Evolutionary conservation across 30 jellyfish, hydroid and myxozoan species (phyloP).

Genomic region (Turritopsis rubra): DNA sequence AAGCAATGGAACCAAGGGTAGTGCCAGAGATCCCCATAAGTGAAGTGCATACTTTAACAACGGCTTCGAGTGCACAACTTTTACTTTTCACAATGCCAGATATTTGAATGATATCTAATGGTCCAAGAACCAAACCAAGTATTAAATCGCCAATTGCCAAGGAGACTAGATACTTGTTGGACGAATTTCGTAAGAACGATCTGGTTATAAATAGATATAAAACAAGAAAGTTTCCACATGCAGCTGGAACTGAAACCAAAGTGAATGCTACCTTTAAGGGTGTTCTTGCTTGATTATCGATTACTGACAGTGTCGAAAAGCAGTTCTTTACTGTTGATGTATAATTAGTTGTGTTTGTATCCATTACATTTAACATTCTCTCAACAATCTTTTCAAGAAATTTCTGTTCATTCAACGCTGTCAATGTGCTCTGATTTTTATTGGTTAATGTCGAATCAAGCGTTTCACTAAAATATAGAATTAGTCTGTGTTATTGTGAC

Average conservation of each 20-base stretch:
- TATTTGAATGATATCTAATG: not conserved
- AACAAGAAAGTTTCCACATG: not conserved
- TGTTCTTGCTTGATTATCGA: not conserved
- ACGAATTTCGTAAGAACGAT: not conserved
- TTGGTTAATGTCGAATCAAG: too few relatives aligned
- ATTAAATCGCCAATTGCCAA: conserved; percentile 4
- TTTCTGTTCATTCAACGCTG: too few relatives aligned
- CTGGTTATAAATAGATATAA: not conserved
- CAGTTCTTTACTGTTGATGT: too few relatives aligned
- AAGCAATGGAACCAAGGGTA: conserved; percentile 6
- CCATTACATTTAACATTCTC: too few relatives aligned
- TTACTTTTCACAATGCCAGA: not conserved
- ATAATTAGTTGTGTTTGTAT: too few relatives aligned
- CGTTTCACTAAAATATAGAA: too few relatives aligned
- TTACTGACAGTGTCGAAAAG: not conserved
- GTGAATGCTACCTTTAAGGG: not conserved
- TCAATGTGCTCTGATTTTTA: too few relatives aligned
- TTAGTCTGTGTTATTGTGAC: too few relatives aligned
- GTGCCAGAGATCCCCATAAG: not conserved
- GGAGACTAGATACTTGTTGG: not conserved
- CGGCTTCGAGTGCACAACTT: not conserved
- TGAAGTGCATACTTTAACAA: not conserved
- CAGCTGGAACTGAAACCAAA: not conserved
- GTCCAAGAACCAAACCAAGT: not conserved
- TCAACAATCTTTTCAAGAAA: too few relatives aligned